phyloP scores from a whole-genome alignment of 1,140 invertebrate species.

The Panulirus ornatus region DNA sequence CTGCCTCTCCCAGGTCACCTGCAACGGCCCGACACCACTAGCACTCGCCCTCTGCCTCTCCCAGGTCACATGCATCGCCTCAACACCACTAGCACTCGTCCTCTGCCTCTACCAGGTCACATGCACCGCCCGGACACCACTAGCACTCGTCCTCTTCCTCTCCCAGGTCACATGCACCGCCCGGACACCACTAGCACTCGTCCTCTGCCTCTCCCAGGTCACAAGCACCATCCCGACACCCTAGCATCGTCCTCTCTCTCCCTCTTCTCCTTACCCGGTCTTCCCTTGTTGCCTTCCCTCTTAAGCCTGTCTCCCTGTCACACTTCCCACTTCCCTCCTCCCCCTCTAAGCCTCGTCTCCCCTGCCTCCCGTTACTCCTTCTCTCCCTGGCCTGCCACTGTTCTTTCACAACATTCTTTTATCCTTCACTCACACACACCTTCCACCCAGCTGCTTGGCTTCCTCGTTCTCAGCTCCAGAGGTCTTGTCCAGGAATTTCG shows the following conservation, averaged over 20 bases:
- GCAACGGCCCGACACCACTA: no score
- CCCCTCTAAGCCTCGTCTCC: background rate
- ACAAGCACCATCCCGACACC: no score
- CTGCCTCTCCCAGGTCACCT: no score
- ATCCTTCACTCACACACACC: background rate
- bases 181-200: background rate
- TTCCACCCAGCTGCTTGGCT: no score
- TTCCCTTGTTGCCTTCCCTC: background rate
- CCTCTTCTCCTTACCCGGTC: background rate
- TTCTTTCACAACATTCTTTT: no score
- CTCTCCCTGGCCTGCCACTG: background rate
- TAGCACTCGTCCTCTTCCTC: background rate
- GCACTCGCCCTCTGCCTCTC: no score
- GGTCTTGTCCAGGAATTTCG: no score
- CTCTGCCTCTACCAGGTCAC: background rate
- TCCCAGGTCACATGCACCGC: background rate
- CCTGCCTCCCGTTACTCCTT: background rate
- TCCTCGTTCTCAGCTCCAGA: no score
- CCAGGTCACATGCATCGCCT: no score
- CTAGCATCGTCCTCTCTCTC: background rate
- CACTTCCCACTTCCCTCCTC: background rate
- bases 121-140: background rate
- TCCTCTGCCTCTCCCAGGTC: background rate
- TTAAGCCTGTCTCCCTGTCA: no score
- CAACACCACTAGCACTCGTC: no score